phyloP scores from a whole-genome alignment of 2,113 vertebrate genomes.

The Stegostoma tigrinum region DNA sequence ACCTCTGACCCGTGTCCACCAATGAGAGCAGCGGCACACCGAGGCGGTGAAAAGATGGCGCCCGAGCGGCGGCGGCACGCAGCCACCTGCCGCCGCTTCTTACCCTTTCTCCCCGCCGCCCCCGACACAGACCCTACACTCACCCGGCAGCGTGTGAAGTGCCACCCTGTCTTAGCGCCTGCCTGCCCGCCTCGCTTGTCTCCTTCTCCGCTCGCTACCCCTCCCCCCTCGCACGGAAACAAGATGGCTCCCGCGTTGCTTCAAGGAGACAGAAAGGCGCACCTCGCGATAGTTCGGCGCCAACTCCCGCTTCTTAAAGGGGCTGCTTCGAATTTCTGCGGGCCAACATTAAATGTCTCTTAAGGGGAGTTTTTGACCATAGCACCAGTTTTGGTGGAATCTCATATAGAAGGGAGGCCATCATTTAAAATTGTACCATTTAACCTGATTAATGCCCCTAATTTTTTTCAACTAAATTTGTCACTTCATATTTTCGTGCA shows the following conservation, averaged over 20 bases:
- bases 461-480: background rate
- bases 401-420: background rate
- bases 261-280: background rate
- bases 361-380: background rate
- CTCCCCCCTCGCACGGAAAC: background rate
- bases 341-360: background rate
- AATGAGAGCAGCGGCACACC: conserved; percentile 51
- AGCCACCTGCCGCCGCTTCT: background rate
- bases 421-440: background rate
- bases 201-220: background rate
- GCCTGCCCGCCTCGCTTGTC: background rate
- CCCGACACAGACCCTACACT: background rate
- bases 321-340: background rate
- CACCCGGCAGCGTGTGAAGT: background rate
- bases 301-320: background rate
- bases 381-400: background rate
- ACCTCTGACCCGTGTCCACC: conserved; percentile 80
- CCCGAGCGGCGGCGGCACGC: background rate
- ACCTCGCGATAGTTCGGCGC: conserved; percentile 2
- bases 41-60: conserved; percentile 35
- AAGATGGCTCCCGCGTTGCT: conserved; percentile 24
- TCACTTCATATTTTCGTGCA: background rate
- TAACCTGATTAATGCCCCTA: background rate
- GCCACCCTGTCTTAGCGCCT: background rate
- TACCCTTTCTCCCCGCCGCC: too few species aligned